Conservation (phyloP, 2,797 vertebrate species). For the Myotis myotis region DNA sequence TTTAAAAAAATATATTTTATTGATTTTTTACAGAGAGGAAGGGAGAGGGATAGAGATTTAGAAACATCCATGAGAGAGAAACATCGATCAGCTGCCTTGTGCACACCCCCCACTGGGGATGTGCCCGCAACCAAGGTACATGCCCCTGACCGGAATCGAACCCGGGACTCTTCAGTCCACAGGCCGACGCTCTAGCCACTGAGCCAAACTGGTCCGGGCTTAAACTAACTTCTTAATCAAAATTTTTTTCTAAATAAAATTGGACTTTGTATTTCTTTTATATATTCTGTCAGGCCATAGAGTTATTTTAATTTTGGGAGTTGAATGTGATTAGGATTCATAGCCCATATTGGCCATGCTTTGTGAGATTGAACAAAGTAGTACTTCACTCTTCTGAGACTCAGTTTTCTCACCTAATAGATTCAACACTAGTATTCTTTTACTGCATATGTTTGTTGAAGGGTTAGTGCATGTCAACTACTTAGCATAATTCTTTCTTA, state of each 20-base stretch:
- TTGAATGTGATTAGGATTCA: background rate
- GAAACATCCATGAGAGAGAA: too few relatives aligned
- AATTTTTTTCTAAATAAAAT: background rate
- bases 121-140: too few relatives aligned
- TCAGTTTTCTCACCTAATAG: background rate
- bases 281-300: background rate
- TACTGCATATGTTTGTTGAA: background rate
- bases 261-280: constrained; percentile 29
- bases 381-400: background rate
- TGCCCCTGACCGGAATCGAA: too few relatives aligned
- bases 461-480: background rate
- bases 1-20: too few relatives aligned
- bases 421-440: background rate
- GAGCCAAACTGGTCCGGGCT: background rate
- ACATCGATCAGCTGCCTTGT: too few relatives aligned
- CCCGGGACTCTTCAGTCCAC: too few relatives aligned
- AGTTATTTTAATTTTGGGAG: constrained; percentile 13
- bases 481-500: background rate
- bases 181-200: too few relatives aligned
- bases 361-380: background rate
- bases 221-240: background rate
- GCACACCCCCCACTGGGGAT: too few relatives aligned
- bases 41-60: too few relatives aligned
- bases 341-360: background rate
- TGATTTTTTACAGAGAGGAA: too few relatives aligned